Conservation (phyloP, 2,888 invertebrate genomes). For the Aleiodes testaceus region DNA sequence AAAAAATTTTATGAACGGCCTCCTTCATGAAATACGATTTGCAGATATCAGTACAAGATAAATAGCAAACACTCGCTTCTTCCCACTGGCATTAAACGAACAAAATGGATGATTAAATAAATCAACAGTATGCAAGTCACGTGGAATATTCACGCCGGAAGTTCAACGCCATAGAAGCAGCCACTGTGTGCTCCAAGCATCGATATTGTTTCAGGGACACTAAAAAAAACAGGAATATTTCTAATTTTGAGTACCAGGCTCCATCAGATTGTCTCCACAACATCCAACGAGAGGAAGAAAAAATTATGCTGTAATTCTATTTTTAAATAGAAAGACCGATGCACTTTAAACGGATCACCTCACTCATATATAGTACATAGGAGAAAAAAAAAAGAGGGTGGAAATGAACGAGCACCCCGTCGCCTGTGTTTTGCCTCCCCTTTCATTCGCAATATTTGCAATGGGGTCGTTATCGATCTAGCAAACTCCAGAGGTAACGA, state of each 20-base stretch:
- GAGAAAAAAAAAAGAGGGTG: slow-evolving; percentile 26
- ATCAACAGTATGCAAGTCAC: slow-evolving; percentile 51
- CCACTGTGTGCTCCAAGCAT: slow-evolving; percentile 37
- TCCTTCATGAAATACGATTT: slow-evolving; percentile 20
- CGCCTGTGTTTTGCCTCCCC: slow-evolving; percentile 36
- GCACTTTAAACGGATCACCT: slow-evolving; percentile 40
- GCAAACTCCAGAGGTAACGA: slow-evolving; percentile 50
- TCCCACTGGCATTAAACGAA: neutral
- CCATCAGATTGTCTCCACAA: neutral
- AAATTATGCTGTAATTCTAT: neutral
- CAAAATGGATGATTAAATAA: slow-evolving; percentile 9
- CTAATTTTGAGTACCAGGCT: slow-evolving; percentile 8
- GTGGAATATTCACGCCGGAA: slow-evolving; percentile 57
- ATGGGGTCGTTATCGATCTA: slow-evolving; percentile 63
- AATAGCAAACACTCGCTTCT: neutral
- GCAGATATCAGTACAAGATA: slow-evolving; percentile 31
- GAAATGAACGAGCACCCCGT: slow-evolving; percentile 25
- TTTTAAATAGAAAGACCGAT: slow-evolving; percentile 41
- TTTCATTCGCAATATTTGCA: slow-evolving; percentile 58
- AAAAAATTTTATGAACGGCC: slow-evolving; percentile 16
- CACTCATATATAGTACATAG: slow-evolving; percentile 20
- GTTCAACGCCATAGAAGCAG: slow-evolving; percentile 47
- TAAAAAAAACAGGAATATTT: slow-evolving; percentile 7
- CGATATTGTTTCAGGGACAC: slow-evolving; percentile 54
- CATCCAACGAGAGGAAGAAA: neutral